Conservation (phyloP, 2,888 invertebrate species). For the Amaurobius ferox region DNA sequence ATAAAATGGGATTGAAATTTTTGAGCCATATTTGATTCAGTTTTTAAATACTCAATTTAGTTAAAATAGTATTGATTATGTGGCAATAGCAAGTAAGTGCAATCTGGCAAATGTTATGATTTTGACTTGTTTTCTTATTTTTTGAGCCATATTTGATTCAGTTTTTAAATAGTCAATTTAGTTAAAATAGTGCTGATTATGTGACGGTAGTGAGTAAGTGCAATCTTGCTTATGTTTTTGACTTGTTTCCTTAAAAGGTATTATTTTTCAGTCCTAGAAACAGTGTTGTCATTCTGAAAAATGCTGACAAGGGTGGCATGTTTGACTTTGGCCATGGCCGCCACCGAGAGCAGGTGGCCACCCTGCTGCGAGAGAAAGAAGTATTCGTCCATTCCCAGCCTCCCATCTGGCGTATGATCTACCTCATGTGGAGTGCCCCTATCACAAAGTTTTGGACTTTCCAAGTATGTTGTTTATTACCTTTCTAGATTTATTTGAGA, state of each 20-base stretch:
- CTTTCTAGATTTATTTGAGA: background rate
- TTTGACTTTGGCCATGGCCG: slow-evolving; percentile 60
- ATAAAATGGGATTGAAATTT: no score
- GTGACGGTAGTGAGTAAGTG: no score
- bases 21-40: no score
- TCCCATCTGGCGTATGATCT: slow-evolving; percentile 73
- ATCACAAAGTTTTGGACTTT: slow-evolving; percentile 78
- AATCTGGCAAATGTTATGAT: no score
- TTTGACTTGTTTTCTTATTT: no score
- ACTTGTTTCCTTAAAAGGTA: background rate
- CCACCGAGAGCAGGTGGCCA: slow-evolving; percentile 63
- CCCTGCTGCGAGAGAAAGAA: slow-evolving; percentile 61
- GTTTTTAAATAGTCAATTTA: no score
- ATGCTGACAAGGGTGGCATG: background rate
- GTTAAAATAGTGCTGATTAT: no score
- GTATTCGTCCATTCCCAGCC: slow-evolving; percentile 69
- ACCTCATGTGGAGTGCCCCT: slow-evolving; percentile 77
- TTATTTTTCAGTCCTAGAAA: slow-evolving; percentile 26
- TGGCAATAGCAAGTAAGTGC: no score
- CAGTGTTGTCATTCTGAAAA: slow-evolving; percentile 48
- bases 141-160: no score
- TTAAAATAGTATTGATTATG: no score
- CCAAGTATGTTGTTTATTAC: slow-evolving; percentile 74
- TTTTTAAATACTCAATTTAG: no score
- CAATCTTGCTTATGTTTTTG: background rate